Evolutionary conservation across 35 echinoderm and acorn worm genomes (phyloP).

Genomic region (Apostichopus parvimensis): DNA sequence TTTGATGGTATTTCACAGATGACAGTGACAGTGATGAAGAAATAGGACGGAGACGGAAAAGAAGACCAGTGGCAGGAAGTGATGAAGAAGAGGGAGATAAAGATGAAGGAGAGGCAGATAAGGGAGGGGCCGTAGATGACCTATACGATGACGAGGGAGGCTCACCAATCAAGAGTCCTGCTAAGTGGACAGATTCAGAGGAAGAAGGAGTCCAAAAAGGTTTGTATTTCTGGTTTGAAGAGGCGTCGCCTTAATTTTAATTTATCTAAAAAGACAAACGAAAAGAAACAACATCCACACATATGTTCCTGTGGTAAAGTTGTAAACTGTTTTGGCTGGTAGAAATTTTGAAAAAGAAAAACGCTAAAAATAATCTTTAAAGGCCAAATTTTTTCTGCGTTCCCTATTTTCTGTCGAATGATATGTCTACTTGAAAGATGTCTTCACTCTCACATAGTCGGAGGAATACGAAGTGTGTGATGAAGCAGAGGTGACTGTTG

Average conservation of each 20-base stretch:
- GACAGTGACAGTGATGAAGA: constrained; percentile 89
- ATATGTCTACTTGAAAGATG: too few relatives aligned
- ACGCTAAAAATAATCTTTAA: too few relatives aligned
- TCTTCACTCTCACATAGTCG: too few relatives aligned
- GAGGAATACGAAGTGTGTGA: neutral
- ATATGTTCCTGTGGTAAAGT: too few relatives aligned
- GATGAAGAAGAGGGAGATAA: constrained; percentile 29
- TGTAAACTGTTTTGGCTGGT: too few relatives aligned
- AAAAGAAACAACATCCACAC: too few relatives aligned
- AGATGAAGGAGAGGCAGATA: neutral
- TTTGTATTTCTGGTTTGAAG: neutral
- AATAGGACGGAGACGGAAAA: constrained; percentile 75
- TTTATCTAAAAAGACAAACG: too few relatives aligned
- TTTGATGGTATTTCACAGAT: neutral
- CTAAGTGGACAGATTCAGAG: constrained; percentile 29
- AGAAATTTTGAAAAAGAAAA: too few relatives aligned
- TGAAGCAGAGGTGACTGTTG: neutral
- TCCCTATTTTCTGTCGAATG: too few relatives aligned
- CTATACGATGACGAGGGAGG: constrained; percentile 41
- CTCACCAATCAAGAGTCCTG: neutral
- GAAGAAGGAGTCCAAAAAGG: constrained; percentile 12
- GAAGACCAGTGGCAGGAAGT: constrained; percentile 53
- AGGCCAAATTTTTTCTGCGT: too few relatives aligned
- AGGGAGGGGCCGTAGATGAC: constrained; percentile 23
- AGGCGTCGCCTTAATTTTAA: too few relatives aligned